phyloP scores from a whole-genome alignment of 2,797 vertebrate species.

The Coluber constrictor region DNA sequence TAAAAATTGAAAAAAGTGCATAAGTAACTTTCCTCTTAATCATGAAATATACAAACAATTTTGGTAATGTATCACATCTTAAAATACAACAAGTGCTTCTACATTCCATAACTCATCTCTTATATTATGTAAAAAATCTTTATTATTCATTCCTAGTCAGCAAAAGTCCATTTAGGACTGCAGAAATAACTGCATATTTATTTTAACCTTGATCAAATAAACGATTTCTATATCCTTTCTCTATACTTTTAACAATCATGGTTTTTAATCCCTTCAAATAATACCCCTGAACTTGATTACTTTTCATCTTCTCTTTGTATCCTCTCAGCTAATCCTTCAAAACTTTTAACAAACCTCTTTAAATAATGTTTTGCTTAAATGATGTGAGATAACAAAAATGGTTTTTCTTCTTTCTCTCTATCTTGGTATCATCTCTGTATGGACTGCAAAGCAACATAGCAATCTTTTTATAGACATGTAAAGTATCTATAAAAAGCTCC shows the following conservation, averaged over 20 bases:
- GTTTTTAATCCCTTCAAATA: not conserved
- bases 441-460: not conserved
- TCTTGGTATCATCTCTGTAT: not conserved
- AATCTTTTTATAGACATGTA: not conserved
- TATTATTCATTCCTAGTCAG: not conserved
- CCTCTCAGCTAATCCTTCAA: not conserved
- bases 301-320: not conserved
- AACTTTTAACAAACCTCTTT: not conserved
- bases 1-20: not conserved
- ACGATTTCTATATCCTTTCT: not conserved
- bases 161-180: not conserved
- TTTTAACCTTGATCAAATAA: not conserved
- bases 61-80: not conserved
- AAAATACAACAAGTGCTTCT: not conserved
- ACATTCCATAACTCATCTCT: not conserved
- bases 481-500: not conserved
- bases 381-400: not conserved
- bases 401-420: not conserved
- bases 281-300: not conserved
- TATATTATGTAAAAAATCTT: not conserved
- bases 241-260: not conserved
- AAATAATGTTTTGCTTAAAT: not conserved
- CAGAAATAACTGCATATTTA: not conserved
- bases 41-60: not conserved
- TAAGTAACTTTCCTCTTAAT: not conserved